These are phyloP conservation scores for Gymnothorax reevesii DNA, from an alignment of 2,797 vertebrate species.

Conservation along the genomic window DNA sequence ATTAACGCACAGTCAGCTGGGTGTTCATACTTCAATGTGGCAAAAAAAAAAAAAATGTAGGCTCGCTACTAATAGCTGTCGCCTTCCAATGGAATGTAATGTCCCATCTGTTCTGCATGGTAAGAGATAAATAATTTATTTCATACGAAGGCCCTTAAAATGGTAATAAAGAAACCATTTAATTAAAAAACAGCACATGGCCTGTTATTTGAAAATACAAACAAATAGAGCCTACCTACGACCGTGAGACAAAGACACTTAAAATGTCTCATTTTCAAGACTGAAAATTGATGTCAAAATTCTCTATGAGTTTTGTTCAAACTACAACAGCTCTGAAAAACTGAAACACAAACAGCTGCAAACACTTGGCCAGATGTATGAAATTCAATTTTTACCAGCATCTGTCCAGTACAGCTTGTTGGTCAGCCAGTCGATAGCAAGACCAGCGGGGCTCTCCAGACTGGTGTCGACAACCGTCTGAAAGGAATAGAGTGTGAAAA, in stretches of 20 bases:
- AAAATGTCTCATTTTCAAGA: not conserved
- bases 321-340: not conserved
- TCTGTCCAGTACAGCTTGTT: constrained; percentile 97
- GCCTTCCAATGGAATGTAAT: not conserved
- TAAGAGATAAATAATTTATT: not conserved
- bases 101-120: not conserved
- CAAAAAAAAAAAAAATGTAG: not conserved
- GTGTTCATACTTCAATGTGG: not conserved
- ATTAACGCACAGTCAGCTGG: not conserved
- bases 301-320: no score
- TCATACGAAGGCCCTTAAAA: not conserved
- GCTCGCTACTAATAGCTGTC: not conserved
- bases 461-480: constrained; percentile 96
- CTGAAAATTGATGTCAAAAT: not conserved
- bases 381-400: constrained; percentile 77
- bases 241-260: not conserved
- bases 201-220: not conserved
- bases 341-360: not conserved
- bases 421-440: constrained; percentile 97
- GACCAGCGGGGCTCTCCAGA: constrained; percentile 93
- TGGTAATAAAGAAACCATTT: not conserved
- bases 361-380: not conserved
- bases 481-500: constrained; percentile 11
- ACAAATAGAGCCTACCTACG: not conserved
- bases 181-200: not conserved